Percentiles rank a stretch among this genome's conserved stretches.
Conservation (phyloP, 2,113 vertebrate genomes). For the Chloropsis cyanopogon region DNA sequence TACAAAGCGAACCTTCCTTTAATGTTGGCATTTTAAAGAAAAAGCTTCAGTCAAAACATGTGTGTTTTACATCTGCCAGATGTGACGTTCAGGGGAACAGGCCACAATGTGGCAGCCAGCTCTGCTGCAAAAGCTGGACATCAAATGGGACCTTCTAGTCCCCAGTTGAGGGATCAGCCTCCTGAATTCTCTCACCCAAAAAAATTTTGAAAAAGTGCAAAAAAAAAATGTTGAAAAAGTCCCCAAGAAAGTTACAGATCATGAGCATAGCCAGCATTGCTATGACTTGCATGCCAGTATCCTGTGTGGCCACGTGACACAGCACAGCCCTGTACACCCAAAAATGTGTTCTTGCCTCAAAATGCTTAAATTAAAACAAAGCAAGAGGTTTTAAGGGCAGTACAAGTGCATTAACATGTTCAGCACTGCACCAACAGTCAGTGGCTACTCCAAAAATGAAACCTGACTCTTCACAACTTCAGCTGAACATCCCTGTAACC, state of each 20-base stretch:
- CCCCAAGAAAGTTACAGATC: neutral
- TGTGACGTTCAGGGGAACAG: conserved; percentile 68
- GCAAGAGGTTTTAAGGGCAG: neutral
- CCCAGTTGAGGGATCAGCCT: neutral
- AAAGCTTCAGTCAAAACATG: conserved; percentile 89
- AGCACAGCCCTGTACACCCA: neutral
- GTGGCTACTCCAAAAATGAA: neutral
- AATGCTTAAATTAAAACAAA: neutral
- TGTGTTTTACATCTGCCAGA: conserved; percentile 92
- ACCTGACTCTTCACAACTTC: neutral
- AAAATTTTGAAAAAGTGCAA: neutral
- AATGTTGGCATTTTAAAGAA: conserved; percentile 88
- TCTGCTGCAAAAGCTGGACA: neutral
- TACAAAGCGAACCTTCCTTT: conserved; percentile 92
- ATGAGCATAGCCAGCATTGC: neutral
- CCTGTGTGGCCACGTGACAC: neutral
- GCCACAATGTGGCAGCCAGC: conserved; percentile 75
- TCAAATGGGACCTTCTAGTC: neutral
- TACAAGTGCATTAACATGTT: neutral
- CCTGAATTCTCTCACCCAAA: neutral
- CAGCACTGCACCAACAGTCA: neutral
- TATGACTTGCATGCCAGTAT: neutral
- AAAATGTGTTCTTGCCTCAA: neutral
- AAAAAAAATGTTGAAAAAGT: neutral
- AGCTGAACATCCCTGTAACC: neutral